Evolutionary conservation across 2,113 vertebrate species (phyloP), one percentile per base, ranked within the genome.

Genomic region (Poicephalus gulielmi): DNA sequence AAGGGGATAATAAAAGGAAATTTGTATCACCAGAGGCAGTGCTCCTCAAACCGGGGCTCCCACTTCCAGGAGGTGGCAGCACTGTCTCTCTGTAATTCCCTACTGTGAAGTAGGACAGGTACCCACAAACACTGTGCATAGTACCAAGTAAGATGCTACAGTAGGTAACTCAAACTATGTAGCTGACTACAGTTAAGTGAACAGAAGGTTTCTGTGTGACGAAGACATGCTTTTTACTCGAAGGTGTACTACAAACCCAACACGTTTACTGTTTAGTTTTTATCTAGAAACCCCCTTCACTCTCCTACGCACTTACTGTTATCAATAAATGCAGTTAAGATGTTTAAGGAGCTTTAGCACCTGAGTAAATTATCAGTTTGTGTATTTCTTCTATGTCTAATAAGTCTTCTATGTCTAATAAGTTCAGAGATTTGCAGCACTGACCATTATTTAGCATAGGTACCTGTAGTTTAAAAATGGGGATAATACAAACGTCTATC

Each of bases 61-160:
- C 41, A 9, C 44, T 74, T 70, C 90, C 96, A 94, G 90, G 69
- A 88, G 95, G 71, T 90, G 88, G 95, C 95, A 95, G 83, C 24
- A 5, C 69, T 77, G 68, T 50, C 13, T 64, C 71, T 84, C 67
- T 9, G 0, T 11, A 46, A 74, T 37, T 44, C 13, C 39, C 59
- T 52, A 44, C 86, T 20, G 74, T 12, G 27, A 89, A 83, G 44
- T 75, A 68, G 60, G 27, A 62, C 11, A 33, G 24, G 24, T 14
- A 66, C 59, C 20, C 20, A 50, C 43, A 67, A 44, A 24, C 39
- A 11, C 0, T 2, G 37, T 12, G 6, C 35, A 23, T 28, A 77
- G 25, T 23, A 76, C 20, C 28, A 73, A 53, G 2, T 5, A 41
- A 50, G 20, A 7, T 14, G 64, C 7, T 28, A 8, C 1, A 37